phyloP scores from a whole-genome alignment of 2,888 invertebrate species.

The Nomada ruficornis region DNA sequence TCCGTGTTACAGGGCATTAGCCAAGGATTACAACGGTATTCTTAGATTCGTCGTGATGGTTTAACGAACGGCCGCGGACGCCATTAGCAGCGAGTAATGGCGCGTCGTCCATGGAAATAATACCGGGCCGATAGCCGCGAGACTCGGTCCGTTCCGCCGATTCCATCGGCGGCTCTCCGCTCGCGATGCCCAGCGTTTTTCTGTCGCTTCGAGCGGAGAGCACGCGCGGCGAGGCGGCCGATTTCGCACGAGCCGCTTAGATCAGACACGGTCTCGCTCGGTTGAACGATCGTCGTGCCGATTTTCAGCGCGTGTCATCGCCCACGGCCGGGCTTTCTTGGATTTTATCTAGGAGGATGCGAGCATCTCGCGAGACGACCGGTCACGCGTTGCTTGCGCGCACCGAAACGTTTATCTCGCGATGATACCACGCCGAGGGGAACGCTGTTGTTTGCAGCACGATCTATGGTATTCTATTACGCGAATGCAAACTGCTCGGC shows the following conservation, averaged over 20 bases:
- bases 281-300: slow-evolving; percentile 20
- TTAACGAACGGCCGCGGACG: slow-evolving; percentile 26
- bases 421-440: neutral
- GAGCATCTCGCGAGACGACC: neutral
- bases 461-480: slow-evolving; percentile 24
- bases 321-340: slow-evolving; percentile 2
- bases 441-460: neutral
- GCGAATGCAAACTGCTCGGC: neutral
- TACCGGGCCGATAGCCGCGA: slow-evolving; percentile 29
- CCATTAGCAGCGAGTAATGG: slow-evolving; percentile 41
- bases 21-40: slow-evolving; percentile 18
- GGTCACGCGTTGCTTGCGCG: slow-evolving; percentile 39
- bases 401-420: slow-evolving; percentile 22
- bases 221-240: slow-evolving; percentile 24
- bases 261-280: slow-evolving; percentile 9
- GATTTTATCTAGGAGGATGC: slow-evolving; percentile 8
- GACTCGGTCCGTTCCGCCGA: neutral
- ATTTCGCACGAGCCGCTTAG: slow-evolving; percentile 33
- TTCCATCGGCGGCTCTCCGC: neutral
- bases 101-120: slow-evolving; percentile 34
- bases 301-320: slow-evolving; percentile 37
- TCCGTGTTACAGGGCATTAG: slow-evolving; percentile 37
- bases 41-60: slow-evolving; percentile 7
- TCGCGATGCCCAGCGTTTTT: neutral
- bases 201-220: neutral